phyloP scores from a whole-genome alignment of 2,888 invertebrate species.

The Trissolcus brochymenae region DNA sequence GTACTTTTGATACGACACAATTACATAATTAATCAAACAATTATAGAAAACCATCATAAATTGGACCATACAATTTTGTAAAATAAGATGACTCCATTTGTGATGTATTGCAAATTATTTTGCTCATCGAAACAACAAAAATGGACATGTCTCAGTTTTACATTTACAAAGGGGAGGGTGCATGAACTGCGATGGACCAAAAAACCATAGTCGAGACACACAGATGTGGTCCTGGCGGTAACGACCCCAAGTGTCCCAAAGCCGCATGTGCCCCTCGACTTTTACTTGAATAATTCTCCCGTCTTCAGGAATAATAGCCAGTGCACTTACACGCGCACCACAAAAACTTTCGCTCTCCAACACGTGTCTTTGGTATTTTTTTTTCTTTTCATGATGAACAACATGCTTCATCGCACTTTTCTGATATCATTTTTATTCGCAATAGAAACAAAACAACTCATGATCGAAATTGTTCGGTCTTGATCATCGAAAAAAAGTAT shows the following conservation, averaged over 20 bases:
- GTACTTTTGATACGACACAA: neutral
- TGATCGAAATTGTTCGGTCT: no score
- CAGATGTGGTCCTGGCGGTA: slow-evolving; percentile 25
- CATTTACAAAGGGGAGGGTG: slow-evolving; percentile 18
- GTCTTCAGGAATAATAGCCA: slow-evolving; percentile 28
- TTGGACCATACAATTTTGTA: neutral
- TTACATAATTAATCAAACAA: no score
- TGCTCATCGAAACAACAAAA: no score
- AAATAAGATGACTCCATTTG: neutral
- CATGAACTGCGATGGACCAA: slow-evolving; percentile 41
- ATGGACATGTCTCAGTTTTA: neutral
- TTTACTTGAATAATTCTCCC: slow-evolving; percentile 14
- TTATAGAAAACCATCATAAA: no score
- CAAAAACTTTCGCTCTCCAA: slow-evolving; percentile 30
- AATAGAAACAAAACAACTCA: neutral
- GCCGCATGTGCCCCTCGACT: slow-evolving; percentile 29
- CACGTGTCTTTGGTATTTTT: slow-evolving; percentile 32
- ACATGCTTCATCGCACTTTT: slow-evolving; percentile 11
- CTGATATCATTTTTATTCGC: slow-evolving; percentile 17
- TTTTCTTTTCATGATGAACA: slow-evolving; percentile 34
- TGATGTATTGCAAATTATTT: neutral
- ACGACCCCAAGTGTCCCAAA: slow-evolving; percentile 31
- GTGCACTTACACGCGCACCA: slow-evolving; percentile 37
- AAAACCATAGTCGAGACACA: slow-evolving; percentile 35
- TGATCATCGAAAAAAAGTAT: no score